These are phyloP conservation scores for Diplosoma virens DNA, from an alignment of 23 tunicate genomes.

Conservation along the genomic window DNA sequence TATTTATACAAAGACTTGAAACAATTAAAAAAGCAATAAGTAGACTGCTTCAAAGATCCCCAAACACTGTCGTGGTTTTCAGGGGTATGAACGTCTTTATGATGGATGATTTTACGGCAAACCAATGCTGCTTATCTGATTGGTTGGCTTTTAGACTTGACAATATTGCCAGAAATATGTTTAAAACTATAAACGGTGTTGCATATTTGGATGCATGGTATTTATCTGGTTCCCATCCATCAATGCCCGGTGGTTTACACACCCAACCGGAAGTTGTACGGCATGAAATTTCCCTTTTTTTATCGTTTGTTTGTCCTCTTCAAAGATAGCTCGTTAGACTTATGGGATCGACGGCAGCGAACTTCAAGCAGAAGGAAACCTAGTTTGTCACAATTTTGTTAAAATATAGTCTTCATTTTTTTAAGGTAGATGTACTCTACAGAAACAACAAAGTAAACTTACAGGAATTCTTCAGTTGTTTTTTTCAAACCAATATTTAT, in stretches of 20 bases:
- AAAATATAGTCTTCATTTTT: too few relatives aligned
- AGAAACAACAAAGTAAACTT: too few relatives aligned
- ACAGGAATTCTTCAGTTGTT: too few relatives aligned
- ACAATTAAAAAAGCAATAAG: slow-evolving; percentile 32
- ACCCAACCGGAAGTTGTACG: slow-evolving; percentile 12
- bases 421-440: too few relatives aligned
- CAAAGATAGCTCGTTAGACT: background rate
- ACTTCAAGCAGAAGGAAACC: too few relatives aligned
- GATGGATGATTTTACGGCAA: slow-evolving; percentile 39
- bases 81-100: slow-evolving; percentile 51
- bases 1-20: slow-evolving; percentile 32
- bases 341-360: too few relatives aligned
- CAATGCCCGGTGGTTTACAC: slow-evolving; percentile 22
- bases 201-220: slow-evolving; percentile 55
- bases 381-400: too few relatives aligned
- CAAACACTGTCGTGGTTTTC: slow-evolving; percentile 33
- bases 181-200: slow-evolving; percentile 19
- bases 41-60: slow-evolving; percentile 42
- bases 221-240: slow-evolving; percentile 33
- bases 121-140: slow-evolving; percentile 52
- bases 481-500: too few relatives aligned
- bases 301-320: slow-evolving; percentile 53
- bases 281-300: slow-evolving; percentile 29
- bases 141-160: slow-evolving; percentile 47
- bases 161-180: slow-evolving; percentile 40